Conservation (phyloP, 2,888 invertebrate species). For the Isoperla grammatica region DNA sequence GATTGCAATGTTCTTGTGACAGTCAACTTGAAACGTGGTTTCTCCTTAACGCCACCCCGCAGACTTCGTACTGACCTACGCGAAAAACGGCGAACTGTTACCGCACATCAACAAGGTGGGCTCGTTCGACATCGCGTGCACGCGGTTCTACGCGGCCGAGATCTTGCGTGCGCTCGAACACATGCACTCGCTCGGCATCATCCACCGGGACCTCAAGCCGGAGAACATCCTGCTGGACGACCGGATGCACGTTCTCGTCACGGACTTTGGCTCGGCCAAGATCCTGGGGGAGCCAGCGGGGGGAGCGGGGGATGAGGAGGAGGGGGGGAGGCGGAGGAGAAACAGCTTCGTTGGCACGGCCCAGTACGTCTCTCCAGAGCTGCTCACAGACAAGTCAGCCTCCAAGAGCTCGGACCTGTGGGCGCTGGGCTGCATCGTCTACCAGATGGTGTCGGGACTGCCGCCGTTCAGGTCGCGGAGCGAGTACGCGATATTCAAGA, state of each 20-base stretch:
- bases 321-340: conserved; percentile 39
- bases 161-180: conserved; percentile 86
- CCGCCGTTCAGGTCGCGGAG: conserved; percentile 89
- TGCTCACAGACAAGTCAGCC: conserved; percentile 69
- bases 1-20: too few relatives aligned
- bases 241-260: conserved; percentile 92
- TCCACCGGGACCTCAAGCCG: conserved; percentile 93
- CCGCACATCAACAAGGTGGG: conserved; percentile 87
- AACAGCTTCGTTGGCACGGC: conserved; percentile 97
- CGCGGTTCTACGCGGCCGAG: conserved; percentile 93
- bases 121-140: conserved; percentile 81
- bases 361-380: conserved; percentile 97
- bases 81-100: conserved; percentile 90
- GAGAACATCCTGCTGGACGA: conserved; percentile 95
- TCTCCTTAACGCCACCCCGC: neutral
- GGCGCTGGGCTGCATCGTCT: conserved; percentile 95
- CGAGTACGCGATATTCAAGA: conserved; percentile 95
- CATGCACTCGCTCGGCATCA: conserved; percentile 79
- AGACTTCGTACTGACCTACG: conserved; percentile 92
- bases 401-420: conserved; percentile 86
- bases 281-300: conserved; percentile 49
- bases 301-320: conserved; percentile 29
- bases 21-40: too few relatives aligned
- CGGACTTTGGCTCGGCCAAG: conserved; percentile 96
- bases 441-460: conserved; percentile 92